Evolutionary conservation across 2,113 vertebrate genomes (phyloP), one percentile per base, ranked within the genome.

Genomic region (Proteles cristata): DNA sequence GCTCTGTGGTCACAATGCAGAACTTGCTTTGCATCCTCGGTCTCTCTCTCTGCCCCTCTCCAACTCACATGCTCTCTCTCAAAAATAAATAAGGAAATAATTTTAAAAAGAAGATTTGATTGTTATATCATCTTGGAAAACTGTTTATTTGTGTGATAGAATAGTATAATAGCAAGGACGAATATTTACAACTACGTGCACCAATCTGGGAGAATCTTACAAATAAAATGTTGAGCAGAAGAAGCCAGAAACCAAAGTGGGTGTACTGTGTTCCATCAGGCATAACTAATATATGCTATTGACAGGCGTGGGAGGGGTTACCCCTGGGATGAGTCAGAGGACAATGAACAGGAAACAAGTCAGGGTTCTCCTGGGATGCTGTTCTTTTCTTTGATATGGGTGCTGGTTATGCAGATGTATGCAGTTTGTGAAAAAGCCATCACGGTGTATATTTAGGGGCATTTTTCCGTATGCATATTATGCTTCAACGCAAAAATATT

Each of bases 311-410:
- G 3, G 2, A 17, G 26, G 11, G 4, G 23, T 33, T 61, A 63
- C 12, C 26, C 39, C 35, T 23, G 33, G 50, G 31, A 69, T 11
- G 16, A 69, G 35, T 1, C 7, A 45, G 23, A 14, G 23, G n/a
- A 55, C 65, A 43, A 58, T 14, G 58, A 53, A 66, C 65, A 90
- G 68, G n/a, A 63, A 92, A 79, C 55, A 88, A 83, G 35, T 69
- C 50, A 26, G 11, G 43, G 45, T 31, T 68, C 14, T n/a, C 87
- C 73, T 23, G 0, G 48, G 31, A 5, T 12, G 35, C 11, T 7
- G 7, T 25, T 79, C 17, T 79, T 48, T 48, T 35, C 16, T 66
- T 65, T 19, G 1, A 81, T 39, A 53, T 55, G n/a, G 10, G 43
- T 4, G 11, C 16, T 77, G 66, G 10, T 55, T 65, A 65, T n/a